Evolutionary conservation across 2,888 invertebrate genomes (phyloP).

Genomic region (Drosophila diplacantha): DNA sequence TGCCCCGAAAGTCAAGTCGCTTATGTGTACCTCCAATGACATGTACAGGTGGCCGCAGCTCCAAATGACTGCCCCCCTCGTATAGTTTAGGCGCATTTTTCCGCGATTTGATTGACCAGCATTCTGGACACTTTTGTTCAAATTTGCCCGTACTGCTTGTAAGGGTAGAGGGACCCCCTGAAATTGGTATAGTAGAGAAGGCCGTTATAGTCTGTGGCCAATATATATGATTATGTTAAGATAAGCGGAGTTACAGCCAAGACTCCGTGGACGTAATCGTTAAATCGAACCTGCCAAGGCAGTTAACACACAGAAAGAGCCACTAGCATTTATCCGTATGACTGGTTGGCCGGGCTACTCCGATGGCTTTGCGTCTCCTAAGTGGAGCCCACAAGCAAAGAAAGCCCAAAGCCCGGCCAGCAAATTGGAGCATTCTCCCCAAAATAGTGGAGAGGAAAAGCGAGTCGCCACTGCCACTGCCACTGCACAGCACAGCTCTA

Average conservation of each 20-base stretch:
- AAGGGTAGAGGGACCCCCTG: background rate
- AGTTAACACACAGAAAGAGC: background rate
- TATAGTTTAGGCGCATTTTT: conserved; percentile 4
- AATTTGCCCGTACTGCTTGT: background rate
- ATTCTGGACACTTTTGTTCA: conserved; percentile 11
- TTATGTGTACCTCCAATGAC: conserved; percentile 19
- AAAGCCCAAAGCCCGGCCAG: conserved; percentile 14
- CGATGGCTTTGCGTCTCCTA: conserved; percentile 2
- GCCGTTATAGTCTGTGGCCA: background rate
- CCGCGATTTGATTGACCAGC: background rate
- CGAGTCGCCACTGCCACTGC: conserved; percentile 13
- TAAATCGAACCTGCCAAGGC: conserved; percentile 11
- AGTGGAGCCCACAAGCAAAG: conserved; percentile 4
- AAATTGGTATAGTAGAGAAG: conserved; percentile 11
- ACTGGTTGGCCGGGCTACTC: conserved; percentile 1
- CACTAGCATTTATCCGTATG: conserved; percentile 4
- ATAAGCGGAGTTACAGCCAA: conserved; percentile 1
- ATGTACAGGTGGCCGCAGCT: conserved; percentile 42
- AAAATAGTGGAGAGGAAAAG: conserved; percentile 26
- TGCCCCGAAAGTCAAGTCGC: conserved; percentile 42
- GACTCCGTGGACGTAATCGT: conserved; percentile 6
- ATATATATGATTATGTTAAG: conserved; percentile 3
- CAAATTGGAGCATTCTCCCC: conserved; percentile 39
- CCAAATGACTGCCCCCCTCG: conserved; percentile 19
- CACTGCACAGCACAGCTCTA: background rate